Base-by-base conservation (phyloP, 2,888 invertebrate species). In the Hofmannophila pseudospretella region DNA sequence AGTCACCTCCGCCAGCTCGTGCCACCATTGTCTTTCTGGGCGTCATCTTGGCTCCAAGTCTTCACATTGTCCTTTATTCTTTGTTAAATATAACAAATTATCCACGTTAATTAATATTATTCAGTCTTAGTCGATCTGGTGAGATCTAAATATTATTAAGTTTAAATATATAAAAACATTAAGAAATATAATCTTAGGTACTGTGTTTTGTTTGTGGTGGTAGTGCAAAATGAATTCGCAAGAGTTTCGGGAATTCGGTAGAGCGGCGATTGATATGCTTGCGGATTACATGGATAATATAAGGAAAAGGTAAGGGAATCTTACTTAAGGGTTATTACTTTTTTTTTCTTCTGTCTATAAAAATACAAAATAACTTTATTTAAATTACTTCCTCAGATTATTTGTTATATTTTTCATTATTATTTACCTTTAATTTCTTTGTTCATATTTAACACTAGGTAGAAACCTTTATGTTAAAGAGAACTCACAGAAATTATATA, bases 221-320 rank as follows among this genome's bases (percentile, higher is more conserved):
- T 11, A 45, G 47, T 49, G 47, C 48, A 76, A 66, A 53, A 95
- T 96, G 95, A 92, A 96, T 74, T 88, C 90, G 14, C 86, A 91
- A 54, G 90, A 94, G 65, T 96, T 96, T 77, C 89, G 92, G 44
- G 91, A 93, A 54, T 95, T 94, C 64, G 97, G 95, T 20, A 94
- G 93, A 66, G 95, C 96, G 16, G 91, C 95, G 42, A 90, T 98
- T 44, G 97, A 98, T 72, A 93, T 95, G 63, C 90, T 98, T 19
- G 95, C 95, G n/a, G 93, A 97, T 71, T 98, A 98, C 72, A 86
- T 93, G 47, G 94, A 96, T 49, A 93, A 90, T 52, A 92, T 98
- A 45, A 90, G 96, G 58, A 92, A 94, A 48, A 91, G 92, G 91
- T 92, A 84, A 72, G 88, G 30, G 32, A 20, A 36, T 9, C 29